Percentiles rank a stretch among this genome's conserved stretches.
phyloP scores from a whole-genome alignment of 2,888 invertebrate species.

The Caenorhabditis sp. region DNA sequence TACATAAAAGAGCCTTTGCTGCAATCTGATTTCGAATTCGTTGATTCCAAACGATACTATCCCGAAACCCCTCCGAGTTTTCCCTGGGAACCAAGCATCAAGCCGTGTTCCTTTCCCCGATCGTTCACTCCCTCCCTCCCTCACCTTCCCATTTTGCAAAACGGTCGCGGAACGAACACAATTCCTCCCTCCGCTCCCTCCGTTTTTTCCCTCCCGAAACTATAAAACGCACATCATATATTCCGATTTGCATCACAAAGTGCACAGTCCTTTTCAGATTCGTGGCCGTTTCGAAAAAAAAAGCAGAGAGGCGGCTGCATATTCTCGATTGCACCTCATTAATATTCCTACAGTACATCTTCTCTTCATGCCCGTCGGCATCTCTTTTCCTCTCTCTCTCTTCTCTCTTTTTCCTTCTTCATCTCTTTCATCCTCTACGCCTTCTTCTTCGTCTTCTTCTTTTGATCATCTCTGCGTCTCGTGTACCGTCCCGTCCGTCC shows the following conservation, averaged over 20 bases:
- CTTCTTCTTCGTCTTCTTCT: conserved; percentile 31
- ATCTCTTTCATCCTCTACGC: too few relatives aligned
- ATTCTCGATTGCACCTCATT: conserved; percentile 46
- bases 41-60: too few relatives aligned
- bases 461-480: conserved; percentile 44
- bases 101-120: too few relatives aligned
- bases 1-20: too few relatives aligned
- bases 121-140: background rate
- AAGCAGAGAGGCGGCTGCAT: too few relatives aligned
- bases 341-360: conserved; percentile 52
- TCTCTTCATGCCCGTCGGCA: conserved; percentile 1
- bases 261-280: conserved; percentile 17
- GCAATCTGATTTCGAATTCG: too few relatives aligned
- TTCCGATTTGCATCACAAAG: conserved; percentile 21
- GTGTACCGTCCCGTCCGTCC: too few relatives aligned
- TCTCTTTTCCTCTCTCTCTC: conserved; percentile 18
- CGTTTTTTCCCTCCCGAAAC: too few relatives aligned
- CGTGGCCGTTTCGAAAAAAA: background rate
- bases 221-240: conserved; percentile 22
- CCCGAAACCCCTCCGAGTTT: too few relatives aligned
- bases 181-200: background rate
- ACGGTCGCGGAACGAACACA: conserved; percentile 47
- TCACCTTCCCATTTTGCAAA: conserved; percentile 44
- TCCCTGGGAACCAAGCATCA: background rate
- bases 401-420: conserved; percentile 26